Evolutionary conservation across 2,888 invertebrate species (phyloP).

Genomic region (Odontocerum albicorne): DNA sequence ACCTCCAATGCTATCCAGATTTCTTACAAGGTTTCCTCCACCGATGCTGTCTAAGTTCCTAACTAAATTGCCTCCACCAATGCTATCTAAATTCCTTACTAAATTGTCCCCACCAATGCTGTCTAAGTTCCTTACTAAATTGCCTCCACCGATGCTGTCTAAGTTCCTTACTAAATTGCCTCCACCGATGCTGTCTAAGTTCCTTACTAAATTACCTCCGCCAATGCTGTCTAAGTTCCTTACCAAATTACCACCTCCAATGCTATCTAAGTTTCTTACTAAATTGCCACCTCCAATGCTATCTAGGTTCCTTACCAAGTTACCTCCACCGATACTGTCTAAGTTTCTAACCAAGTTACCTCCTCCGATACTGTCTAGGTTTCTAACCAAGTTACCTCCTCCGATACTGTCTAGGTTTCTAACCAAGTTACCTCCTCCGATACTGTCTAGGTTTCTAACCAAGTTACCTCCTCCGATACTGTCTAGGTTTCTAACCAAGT

Average conservation of each 20-base stretch:
- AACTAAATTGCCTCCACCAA: slow-evolving; percentile 41
- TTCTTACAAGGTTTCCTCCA: too few species aligned
- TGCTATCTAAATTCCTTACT: slow-evolving; percentile 44
- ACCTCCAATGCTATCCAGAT: slow-evolving; percentile 50
- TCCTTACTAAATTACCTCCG: slow-evolving; percentile 51
- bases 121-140: slow-evolving; percentile 48
- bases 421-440: slow-evolving; percentile 41
- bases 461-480: slow-evolving; percentile 41
- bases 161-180: slow-evolving; percentile 44
- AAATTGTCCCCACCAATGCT: slow-evolving; percentile 53
- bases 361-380: slow-evolving; percentile 38
- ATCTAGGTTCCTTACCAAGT: slow-evolving; percentile 41
- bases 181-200: slow-evolving; percentile 53
- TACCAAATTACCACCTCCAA: slow-evolving; percentile 15
- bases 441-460: slow-evolving; percentile 40
- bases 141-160: slow-evolving; percentile 43
- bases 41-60: slow-evolving; percentile 46
- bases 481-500: slow-evolving; percentile 35
- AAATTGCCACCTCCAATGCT: slow-evolving; percentile 51
- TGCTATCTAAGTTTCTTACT: slow-evolving; percentile 51
- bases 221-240: slow-evolving; percentile 42
- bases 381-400: slow-evolving; percentile 29
- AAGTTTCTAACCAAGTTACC: slow-evolving; percentile 32
- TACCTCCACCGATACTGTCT: slow-evolving; percentile 38
- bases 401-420: slow-evolving; percentile 34